Conservation (phyloP, 30 jellyfish, hydroid and myxozoan genomes). For the Pseudorhiza aurosa region DNA sequence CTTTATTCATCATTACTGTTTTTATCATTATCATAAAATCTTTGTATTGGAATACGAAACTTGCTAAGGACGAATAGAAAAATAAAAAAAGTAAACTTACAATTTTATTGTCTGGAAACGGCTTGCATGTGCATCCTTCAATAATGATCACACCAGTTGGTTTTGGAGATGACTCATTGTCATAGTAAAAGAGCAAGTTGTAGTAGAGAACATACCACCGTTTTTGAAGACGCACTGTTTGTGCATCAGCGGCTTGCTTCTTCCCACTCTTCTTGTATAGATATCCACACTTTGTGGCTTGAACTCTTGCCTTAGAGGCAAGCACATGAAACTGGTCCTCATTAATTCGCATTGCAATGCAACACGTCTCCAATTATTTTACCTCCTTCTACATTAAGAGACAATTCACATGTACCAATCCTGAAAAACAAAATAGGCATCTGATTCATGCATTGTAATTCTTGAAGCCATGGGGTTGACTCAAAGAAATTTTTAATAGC, state of each 20-base stretch:
- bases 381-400: conserved; percentile 1
- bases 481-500: too few species aligned
- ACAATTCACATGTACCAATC: neutral
- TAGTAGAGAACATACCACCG: conserved; percentile 83
- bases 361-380: neutral
- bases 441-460: neutral
- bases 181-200: conserved; percentile 85
- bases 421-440: conserved; percentile 2
- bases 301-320: conserved; percentile 74
- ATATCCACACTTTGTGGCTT: conserved; percentile 72
- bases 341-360: conserved; percentile 58
- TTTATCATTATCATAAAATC: too few species aligned
- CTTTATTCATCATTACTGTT: too few species aligned
- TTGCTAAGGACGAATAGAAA: neutral
- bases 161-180: conserved; percentile 62
- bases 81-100: conserved; percentile 28
- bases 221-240: conserved; percentile 83
- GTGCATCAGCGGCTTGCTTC: conserved; percentile 66
- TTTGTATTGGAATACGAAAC: too few species aligned
- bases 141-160: conserved; percentile 89
- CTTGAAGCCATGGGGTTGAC: too few species aligned
- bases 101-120: conserved; percentile 41
- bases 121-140: conserved; percentile 70
- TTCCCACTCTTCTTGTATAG: conserved; percentile 78
- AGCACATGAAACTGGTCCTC: conserved; percentile 76